Evolutionary conservation across 2,113 vertebrate genomes (phyloP).

Genomic region (Sphyrna mokarran): DNA sequence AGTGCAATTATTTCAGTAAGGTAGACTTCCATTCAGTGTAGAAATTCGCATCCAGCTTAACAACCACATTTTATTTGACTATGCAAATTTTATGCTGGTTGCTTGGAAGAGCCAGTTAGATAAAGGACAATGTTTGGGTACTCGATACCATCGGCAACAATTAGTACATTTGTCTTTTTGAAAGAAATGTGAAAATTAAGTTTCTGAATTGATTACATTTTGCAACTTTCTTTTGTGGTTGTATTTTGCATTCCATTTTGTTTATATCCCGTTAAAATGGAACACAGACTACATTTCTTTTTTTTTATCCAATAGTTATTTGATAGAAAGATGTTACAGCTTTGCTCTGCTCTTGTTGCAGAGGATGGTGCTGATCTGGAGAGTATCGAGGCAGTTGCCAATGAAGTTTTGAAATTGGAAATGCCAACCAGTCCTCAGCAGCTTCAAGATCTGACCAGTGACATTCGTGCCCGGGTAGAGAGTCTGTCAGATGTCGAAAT

Average conservation of each 20-base stretch:
- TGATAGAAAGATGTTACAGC: neutral
- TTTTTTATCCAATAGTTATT: neutral
- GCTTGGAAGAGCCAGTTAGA: neutral
- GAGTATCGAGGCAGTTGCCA: conserved; percentile 87
- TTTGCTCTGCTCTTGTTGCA: conserved; percentile 46
- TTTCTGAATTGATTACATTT: neutral
- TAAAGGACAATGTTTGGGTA: neutral
- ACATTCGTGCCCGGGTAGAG: conserved; percentile 79
- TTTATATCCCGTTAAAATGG: neutral
- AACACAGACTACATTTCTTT: neutral
- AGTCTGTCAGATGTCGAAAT: conserved; percentile 82
- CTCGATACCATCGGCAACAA: neutral
- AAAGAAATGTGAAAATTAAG: neutral
- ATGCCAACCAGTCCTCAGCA: conserved; percentile 89
- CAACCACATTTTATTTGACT: neutral
- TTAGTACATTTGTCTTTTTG: neutral
- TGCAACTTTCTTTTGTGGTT: neutral
- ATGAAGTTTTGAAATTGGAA: conserved; percentile 87
- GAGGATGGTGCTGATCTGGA: conserved; percentile 88
- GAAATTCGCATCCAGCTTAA: neutral
- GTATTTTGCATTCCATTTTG: neutral
- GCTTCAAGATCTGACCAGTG: conserved; percentile 79
- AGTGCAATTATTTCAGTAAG: neutral
- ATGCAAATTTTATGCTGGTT: neutral
- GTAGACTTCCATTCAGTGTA: neutral